Base-by-base conservation (phyloP, 2,797 vertebrate species). In the Moxostoma hubbsi region DNA sequence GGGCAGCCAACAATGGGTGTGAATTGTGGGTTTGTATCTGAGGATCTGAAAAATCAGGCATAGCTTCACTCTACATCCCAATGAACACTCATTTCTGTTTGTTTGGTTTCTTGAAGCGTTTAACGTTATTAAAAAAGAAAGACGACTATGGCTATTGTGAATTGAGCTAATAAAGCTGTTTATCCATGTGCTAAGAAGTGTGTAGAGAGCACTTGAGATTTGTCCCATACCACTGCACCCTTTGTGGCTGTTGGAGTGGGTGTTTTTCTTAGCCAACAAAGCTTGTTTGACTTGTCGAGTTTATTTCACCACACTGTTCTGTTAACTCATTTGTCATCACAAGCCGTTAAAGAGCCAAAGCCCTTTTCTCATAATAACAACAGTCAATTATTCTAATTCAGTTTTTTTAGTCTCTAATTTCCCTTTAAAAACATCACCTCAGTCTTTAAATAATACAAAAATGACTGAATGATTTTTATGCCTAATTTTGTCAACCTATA, bases 171-270 rank as follows among this genome's bases (percentile, higher is more conserved):
- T 93, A 89, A 86, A 89, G 90, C 93, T 91, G 90, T 89, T 93
- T 93, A 92, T 90, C 90, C 92, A 88, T 91, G 91, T 93, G 91
- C 89, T 82, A 82, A 92, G 92, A 93, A 88, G 89, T 85, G 93
- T 90, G 87, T 90, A 90, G 85, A 86, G 90, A 91, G 89, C 88
- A 87, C 90, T 93, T 92, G 92, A 91, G 91, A 93, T 94, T 92
- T 89, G 87, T 87, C 86, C 83, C 89, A 86, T 84, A 89, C 87
- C 89, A 87, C 85, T 87, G 87, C 81, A 80, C 84, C 88, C 75
- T 88, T 88, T 90, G 88, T 90, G 75, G 53, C 57, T 11, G 59
- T 79, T 84, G 62, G 79, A 81, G 84, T 83, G 85, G 80, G 82
- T 86, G 87, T 87, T 85, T 79, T 83, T 73, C 53, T 76, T 54